Evolutionary conservation across 92 coral and sea anemone species (phyloP).

Genomic region (Pocillopora grandis): DNA sequence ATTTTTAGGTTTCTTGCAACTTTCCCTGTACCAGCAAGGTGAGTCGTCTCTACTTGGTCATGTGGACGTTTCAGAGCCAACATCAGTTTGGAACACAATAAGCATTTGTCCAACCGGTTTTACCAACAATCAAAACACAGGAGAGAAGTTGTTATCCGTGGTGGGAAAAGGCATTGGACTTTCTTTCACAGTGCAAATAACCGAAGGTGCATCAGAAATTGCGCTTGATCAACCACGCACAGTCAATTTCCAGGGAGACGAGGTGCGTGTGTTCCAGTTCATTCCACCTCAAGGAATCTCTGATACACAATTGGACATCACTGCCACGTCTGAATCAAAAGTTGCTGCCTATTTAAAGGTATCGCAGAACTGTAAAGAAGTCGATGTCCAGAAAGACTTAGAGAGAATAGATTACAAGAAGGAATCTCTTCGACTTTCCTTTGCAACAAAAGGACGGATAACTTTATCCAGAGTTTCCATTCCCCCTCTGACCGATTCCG

Average conservation of each 20-base stretch:
- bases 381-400: too few species aligned
- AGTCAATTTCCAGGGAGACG: not conserved
- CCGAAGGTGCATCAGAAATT: not conserved
- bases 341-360: not conserved
- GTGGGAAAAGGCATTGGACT: not conserved
- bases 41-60: slow-evolving; percentile 12
- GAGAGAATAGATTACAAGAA: slow-evolving; percentile 15
- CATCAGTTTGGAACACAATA: not conserved
- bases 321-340: too few species aligned
- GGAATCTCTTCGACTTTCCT: slow-evolving; percentile 47
- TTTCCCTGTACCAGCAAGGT: not conserved
- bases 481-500: not conserved
- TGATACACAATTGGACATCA: slow-evolving; percentile 9
- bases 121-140: too few species aligned
- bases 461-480: slow-evolving; percentile 16
- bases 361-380: too few species aligned
- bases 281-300: slow-evolving; percentile 17
- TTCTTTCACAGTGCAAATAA: not conserved
- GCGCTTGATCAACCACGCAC: not conserved
- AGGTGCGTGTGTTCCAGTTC: slow-evolving; percentile 31
- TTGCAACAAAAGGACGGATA: slow-evolving; percentile 13
- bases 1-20: not conserved
- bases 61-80: slow-evolving; percentile 7
- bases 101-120: not conserved
- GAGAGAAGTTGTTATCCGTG: not conserved